Evolutionary conservation across 2,113 vertebrate species (phyloP).

Genomic region (Oncorhynchus tshawytscha): DNA sequence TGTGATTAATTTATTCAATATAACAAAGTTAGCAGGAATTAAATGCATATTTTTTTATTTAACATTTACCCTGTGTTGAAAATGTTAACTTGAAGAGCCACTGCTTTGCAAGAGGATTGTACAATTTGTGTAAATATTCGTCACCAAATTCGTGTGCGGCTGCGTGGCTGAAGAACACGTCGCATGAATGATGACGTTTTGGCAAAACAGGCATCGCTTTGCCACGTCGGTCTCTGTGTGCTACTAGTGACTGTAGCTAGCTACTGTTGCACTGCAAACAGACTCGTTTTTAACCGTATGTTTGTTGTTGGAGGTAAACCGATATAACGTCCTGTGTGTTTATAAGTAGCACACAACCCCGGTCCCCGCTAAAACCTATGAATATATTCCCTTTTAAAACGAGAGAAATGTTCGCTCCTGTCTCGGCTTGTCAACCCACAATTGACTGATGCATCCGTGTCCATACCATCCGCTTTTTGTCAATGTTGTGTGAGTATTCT

Average conservation of each 20-base stretch:
- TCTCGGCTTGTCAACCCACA: slow-evolving; percentile 50
- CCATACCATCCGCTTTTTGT: slow-evolving; percentile 60
- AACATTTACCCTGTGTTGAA: no score
- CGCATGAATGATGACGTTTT: slow-evolving; percentile 66
- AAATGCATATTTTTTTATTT: no score
- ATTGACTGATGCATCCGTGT: slow-evolving; percentile 76
- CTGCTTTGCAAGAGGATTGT: no score
- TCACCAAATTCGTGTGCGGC: slow-evolving; percentile 32
- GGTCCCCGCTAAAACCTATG: not conserved
- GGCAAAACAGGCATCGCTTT: slow-evolving; percentile 61
- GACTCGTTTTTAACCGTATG: not conserved
- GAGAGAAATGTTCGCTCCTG: slow-evolving; percentile 56
- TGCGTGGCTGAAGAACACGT: slow-evolving; percentile 38
- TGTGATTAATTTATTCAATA: no score
- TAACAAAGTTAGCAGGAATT: no score
- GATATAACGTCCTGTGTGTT: not conserved
- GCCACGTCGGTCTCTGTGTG: slow-evolving; percentile 78
- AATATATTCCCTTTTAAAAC: not conserved
- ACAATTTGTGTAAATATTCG: no score
- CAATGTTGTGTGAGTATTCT: slow-evolving; percentile 68
- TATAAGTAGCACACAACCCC: not conserved
- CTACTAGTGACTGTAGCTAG: slow-evolving; percentile 30
- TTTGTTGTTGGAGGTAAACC: not conserved
- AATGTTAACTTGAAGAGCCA: no score
- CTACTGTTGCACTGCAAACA: slow-evolving; percentile 52